Base-by-base conservation (phyloP, 2,888 invertebrate genomes). In the Hirtodrosophila duncani region DNA sequence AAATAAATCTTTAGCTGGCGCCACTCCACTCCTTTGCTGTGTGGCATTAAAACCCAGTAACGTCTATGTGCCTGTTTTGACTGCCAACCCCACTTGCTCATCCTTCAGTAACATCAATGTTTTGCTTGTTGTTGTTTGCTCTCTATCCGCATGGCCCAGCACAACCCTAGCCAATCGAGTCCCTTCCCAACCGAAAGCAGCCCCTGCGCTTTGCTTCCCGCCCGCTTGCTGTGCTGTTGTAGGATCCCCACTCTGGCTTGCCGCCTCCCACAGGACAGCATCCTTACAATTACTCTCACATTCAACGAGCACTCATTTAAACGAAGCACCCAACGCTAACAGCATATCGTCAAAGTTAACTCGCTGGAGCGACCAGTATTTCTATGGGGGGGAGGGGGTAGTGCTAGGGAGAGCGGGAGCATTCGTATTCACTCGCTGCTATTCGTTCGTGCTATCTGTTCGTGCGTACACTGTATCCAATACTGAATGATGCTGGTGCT, bases 241-340 rank as follows among this genome's bases (percentile, higher is more conserved):
- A 23, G 7, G 3, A 13, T 13, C 17, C n/a, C 20, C 29, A 23
- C 20, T 11, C 6, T 2, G 21, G 7, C 13, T 6, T 10, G n/a
- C 18, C 8, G 8, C 38, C 7, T 26, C 27, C 24, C 23, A 9
- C 5, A 8, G 14, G 48, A 39, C 61, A 56, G 52, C 65, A 69
- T 70, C 70, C 63, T 64, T 71, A 64, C 80, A 72, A 72, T 79
- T 79, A 72, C 80, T 75, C 80, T 71, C 80, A 70, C 80, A 71
- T 79, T 75, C 71, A 72, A 79, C 80, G 80, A 72, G 72, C 72
- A 79, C 71, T 72, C 80, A 79, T 72, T 72, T 79, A 79, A 72
- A 64, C 80, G 77, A 72, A 70, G 80, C 71, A 75, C 77, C 72
- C 71, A 70, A 70, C 67, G 71, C 80, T 70, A 66, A 72, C 79